Conservation (phyloP, 2,113 vertebrate genomes). For the Hassar affinis region DNA sequence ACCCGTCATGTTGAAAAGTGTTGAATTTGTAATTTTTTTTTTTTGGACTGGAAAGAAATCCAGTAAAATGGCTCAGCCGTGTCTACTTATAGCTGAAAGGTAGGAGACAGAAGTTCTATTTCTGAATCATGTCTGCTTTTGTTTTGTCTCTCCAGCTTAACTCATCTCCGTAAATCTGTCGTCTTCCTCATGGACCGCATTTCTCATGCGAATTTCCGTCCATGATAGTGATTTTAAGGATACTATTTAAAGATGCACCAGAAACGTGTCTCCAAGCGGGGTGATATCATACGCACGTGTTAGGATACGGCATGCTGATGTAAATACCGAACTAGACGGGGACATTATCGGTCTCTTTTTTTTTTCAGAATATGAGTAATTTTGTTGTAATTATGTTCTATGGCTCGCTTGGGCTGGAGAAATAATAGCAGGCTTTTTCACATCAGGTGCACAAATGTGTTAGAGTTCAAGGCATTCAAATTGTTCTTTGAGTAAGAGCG, state of each 20-base stretch:
- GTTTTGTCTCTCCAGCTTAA: slow-evolving; percentile 40
- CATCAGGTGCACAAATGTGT: background rate
- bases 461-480: slow-evolving; percentile 15
- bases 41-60: slow-evolving; percentile 38
- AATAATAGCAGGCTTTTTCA: background rate
- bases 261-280: slow-evolving; percentile 21
- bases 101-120: slow-evolving; percentile 28
- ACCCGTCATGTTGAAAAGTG: slow-evolving; percentile 23
- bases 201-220: slow-evolving; percentile 32
- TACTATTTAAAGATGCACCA: slow-evolving; percentile 46
- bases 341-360: background rate
- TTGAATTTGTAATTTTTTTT: slow-evolving; percentile 45
- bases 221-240: slow-evolving; percentile 20
- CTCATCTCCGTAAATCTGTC: slow-evolving; percentile 49
- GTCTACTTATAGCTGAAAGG: slow-evolving; percentile 16
- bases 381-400: background rate
- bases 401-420: background rate
- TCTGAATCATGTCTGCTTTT: slow-evolving; percentile 36
- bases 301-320: slow-evolving; percentile 12
- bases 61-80: background rate
- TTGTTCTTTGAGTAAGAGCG: background rate
- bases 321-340: slow-evolving; percentile 20
- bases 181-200: background rate
- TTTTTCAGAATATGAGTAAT: background rate
- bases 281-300: slow-evolving; percentile 37